Evolutionary conservation across 2,113 vertebrate species (phyloP).

Genomic region (Eidolon helvum): DNA sequence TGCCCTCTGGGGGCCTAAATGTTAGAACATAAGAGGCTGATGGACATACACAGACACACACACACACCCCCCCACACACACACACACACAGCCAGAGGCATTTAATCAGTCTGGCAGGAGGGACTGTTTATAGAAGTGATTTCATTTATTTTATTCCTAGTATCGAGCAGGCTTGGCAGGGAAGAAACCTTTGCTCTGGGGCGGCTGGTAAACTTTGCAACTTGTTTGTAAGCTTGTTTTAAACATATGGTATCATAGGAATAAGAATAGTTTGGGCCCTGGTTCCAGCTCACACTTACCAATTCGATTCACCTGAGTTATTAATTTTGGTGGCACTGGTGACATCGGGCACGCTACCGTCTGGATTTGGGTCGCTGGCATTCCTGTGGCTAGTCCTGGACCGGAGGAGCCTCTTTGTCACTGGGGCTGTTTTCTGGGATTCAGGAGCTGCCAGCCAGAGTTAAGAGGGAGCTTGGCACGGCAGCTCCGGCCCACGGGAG

Average conservation of each 20-base stretch:
- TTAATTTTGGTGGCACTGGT: neutral
- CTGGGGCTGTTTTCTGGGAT: neutral
- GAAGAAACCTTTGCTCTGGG: neutral
- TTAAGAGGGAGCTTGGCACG: neutral
- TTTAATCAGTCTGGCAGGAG: slow-evolving; percentile 43
- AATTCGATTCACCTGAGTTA: neutral
- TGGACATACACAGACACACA: neutral
- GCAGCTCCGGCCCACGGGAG: neutral
- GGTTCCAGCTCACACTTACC: neutral
- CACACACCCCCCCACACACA: neutral
- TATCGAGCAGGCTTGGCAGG: neutral
- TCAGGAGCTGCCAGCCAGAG: neutral
- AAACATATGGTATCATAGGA: neutral
- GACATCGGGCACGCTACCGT: neutral
- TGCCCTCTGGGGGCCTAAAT: slow-evolving; percentile 42
- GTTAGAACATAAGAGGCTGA: neutral
- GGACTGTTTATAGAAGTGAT: slow-evolving; percentile 1
- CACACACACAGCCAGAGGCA: neutral
- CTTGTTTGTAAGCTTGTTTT: neutral
- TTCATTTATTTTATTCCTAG: slow-evolving; percentile 1
- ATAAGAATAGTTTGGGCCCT: neutral
- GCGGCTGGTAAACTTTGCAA: neutral
- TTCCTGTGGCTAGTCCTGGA: accelerated
- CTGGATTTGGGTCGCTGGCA: neutral
- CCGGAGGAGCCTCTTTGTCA: neutral